Conservation (phyloP, 2,888 invertebrate genomes). For the Drosophila anceps region DNA sequence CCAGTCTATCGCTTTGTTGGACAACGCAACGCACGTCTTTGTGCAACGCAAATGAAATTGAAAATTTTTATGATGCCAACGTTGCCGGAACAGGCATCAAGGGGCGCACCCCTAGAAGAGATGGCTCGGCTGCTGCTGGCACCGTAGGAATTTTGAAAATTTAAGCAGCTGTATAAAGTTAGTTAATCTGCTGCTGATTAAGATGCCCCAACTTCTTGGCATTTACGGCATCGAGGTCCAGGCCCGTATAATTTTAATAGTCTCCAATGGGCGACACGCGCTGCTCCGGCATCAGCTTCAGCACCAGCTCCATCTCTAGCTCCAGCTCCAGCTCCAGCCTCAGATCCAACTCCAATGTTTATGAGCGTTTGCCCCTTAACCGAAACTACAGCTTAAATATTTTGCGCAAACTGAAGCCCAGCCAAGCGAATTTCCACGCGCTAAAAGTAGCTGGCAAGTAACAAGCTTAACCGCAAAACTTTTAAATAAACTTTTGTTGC, state of each 20-base stretch:
- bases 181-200: slow-evolving; percentile 76
- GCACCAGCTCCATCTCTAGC: too few species aligned
- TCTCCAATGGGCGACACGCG: slow-evolving; percentile 61
- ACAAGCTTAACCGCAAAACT: slow-evolving; percentile 78
- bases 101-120: not conserved
- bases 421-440: slow-evolving; percentile 46
- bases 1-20: slow-evolving; percentile 9
- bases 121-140: not conserved
- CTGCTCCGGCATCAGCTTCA: slow-evolving; percentile 9
- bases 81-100: slow-evolving; percentile 23
- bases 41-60: slow-evolving; percentile 76
- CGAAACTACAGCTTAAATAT: slow-evolving; percentile 68
- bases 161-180: slow-evolving; percentile 77
- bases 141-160: slow-evolving; percentile 59
- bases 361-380: slow-evolving; percentile 45
- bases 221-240: slow-evolving; percentile 60
- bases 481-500: slow-evolving; percentile 76
- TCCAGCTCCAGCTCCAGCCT: not conserved
- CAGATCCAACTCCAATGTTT: slow-evolving; percentile 35
- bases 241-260: slow-evolving; percentile 70
- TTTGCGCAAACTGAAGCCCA: slow-evolving; percentile 48
- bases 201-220: slow-evolving; percentile 61
- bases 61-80: slow-evolving; percentile 78
- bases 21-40: slow-evolving; percentile 59
- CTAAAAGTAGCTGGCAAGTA: slow-evolving; percentile 77